Evolutionary conservation across 2,797 vertebrate genomes (phyloP).

Genomic region (Sebastes nivosus): DNA sequence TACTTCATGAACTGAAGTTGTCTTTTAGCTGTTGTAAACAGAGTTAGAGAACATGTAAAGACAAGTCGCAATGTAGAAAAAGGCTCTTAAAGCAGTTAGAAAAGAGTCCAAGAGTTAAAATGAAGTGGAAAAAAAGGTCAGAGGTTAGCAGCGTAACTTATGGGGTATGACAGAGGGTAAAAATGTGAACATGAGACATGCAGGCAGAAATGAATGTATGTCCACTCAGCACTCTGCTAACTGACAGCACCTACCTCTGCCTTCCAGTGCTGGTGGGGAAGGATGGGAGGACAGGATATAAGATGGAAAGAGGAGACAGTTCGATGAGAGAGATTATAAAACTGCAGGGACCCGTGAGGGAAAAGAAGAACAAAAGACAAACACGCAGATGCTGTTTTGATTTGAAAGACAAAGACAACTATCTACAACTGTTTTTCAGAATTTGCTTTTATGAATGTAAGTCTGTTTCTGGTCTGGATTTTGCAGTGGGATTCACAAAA

Average conservation of each 20-base stretch:
- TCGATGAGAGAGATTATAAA: constrained; percentile 63
- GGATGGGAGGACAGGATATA: constrained; percentile 61
- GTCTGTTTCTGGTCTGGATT: not conserved
- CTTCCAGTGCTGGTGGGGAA: constrained; percentile 84
- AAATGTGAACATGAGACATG: constrained; percentile 54
- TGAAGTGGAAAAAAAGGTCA: constrained; percentile 5
- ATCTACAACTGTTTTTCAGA: not conserved
- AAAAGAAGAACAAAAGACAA: constrained; percentile 19
- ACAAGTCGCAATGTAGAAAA: constrained; percentile 12
- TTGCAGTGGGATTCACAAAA: not conserved
- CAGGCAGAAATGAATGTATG: constrained; percentile 39
- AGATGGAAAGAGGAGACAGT: constrained; percentile 67
- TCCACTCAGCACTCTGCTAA: constrained; percentile 64
- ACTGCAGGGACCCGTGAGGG: constrained; percentile 20
- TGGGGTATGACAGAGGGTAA: not conserved
- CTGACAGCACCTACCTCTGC: constrained; percentile 82
- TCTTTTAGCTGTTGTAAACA: not conserved
- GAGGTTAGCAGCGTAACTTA: constrained; percentile 10
- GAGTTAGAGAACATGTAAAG: not conserved
- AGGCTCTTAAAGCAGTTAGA: not conserved
- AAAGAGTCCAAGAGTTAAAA: not conserved
- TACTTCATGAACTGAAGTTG: not conserved
- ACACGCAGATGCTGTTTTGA: constrained; percentile 11
- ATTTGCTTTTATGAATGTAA: not conserved
- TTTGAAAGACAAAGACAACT: constrained; percentile 12